Base-by-base conservation (phyloP, 2,797 vertebrate genomes). In the Enteromius paludinosus region DNA sequence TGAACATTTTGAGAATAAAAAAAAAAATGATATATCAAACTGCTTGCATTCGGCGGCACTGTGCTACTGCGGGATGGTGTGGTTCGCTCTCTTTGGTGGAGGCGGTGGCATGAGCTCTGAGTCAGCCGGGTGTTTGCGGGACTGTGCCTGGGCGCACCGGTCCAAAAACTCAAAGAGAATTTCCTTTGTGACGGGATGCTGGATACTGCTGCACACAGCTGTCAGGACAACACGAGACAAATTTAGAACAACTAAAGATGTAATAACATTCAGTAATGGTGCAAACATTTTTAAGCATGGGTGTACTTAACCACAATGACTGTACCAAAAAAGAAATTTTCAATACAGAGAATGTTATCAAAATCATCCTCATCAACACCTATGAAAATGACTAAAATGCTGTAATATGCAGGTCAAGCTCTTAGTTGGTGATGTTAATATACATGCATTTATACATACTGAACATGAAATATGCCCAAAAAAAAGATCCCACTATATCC, bases 161-260 rank as follows among this genome's bases (percentile, higher is more conserved):
- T 98, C 97, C 86, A 99, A 94, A 84, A 96, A 97, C 92, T 97
- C 95, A 84, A 98, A 95, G 41, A 99, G 96, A 89, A 97, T 96
- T 88, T 97, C 96, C 95, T 99, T 99, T 0, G 98, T 99, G 91
- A 99, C 98, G 0, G 98, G 98, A 87, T 96, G 94, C 88, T 95
- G 93, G 94, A 99, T 99, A 92, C 97, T 98, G 90, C 96, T 97
- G 88, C 98, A 99, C 83, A 99, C 97, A 91, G 97, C 98, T 99
- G 93, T 64, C 85, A 76, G 49, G 78, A 59, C 5, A 9, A 79
- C 23, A 70, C 3, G 54, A 77, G 84, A 88, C 76, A 71, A 87
- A 71, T 77, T 90, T 86, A 90, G 8, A 18, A 73, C 71, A 89
- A 23, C 1, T 5, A 20, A 72, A 18, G 28, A 33, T n/a, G n/a